Conservation (phyloP, 2,797 vertebrate genomes). For the Dermochelys coriacea region DNA sequence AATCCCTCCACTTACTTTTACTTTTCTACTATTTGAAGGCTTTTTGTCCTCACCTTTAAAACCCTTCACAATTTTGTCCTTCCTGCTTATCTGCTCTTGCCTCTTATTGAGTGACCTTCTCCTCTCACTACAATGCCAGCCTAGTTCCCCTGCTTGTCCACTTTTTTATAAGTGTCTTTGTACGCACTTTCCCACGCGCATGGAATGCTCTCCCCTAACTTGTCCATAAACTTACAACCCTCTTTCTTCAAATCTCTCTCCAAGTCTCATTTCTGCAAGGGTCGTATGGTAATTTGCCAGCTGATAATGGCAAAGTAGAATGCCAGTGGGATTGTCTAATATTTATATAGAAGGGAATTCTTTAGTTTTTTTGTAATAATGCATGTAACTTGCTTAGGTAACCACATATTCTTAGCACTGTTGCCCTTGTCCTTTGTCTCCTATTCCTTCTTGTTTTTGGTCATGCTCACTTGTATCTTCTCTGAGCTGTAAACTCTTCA, state of each 20-base stretch:
- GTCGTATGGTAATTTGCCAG: neutral
- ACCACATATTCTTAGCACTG: neutral
- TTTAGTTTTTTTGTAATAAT: neutral
- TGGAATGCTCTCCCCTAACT: constrained; percentile 18
- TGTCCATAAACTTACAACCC: neutral
- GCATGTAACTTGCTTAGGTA: neutral
- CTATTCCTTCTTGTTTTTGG: no score
- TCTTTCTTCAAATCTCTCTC: constrained; percentile 32
- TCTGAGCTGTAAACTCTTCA: neutral
- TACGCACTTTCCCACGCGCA: neutral
- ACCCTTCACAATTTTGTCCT: constrained; percentile 9
- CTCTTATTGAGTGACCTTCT: constrained; percentile 21
- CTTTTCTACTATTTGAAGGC: neutral
- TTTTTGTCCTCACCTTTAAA: constrained; percentile 38
- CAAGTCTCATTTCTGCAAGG: neutral
- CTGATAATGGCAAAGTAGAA: neutral
- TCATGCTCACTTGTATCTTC: neutral
- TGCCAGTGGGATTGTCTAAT: neutral
- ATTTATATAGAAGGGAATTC: neutral
- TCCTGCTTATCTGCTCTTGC: constrained; percentile 8
- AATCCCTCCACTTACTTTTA: neutral
- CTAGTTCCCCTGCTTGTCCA: constrained; percentile 3
- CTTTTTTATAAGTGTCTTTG: neutral
- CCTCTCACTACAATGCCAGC: neutral
- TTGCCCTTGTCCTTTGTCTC: neutral